A percentile compares a stretch with the other conserved stretches of the same genome.
These are phyloP conservation scores for Campylomormyrus numenius DNA, from an alignment of 2,113 vertebrate species.

Conservation along the genomic window DNA sequence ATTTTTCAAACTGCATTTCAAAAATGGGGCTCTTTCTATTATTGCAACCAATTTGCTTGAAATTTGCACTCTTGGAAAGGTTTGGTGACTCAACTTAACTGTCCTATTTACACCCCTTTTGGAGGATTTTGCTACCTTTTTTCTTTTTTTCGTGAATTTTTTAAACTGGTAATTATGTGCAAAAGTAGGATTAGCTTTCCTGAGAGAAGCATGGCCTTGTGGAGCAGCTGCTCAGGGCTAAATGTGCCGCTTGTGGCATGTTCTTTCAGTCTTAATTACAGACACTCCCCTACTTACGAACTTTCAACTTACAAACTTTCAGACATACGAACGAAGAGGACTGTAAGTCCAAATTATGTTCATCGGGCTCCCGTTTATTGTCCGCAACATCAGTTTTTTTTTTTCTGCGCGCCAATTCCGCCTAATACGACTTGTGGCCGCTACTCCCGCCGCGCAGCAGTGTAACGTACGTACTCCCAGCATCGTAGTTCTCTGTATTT, in stretches of 20 bases:
- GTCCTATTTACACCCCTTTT: not conserved
- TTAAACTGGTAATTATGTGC: not conserved
- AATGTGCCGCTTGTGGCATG: not conserved
- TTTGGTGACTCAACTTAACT: not conserved
- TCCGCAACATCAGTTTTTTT: too few species aligned
- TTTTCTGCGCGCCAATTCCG: too few species aligned
- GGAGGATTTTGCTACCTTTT: not conserved
- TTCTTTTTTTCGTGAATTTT: not conserved
- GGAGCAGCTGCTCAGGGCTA: not conserved
- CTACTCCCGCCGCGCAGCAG: too few species aligned
- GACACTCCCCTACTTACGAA: too few species aligned
- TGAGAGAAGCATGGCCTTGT: not conserved
- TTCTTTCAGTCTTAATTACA: not conserved
- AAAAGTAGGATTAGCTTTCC: not conserved
- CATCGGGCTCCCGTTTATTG: too few species aligned
- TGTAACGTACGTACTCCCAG: rapidly evolving
- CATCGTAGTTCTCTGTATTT: too few species aligned
- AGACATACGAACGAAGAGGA: too few species aligned
- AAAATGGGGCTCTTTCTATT: not conserved
- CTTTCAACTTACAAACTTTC: too few species aligned
- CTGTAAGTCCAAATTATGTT: too few species aligned
- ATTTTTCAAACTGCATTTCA: not conserved
- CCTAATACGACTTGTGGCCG: too few species aligned
- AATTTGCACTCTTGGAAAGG: not conserved
- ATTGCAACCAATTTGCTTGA: not conserved